Evolutionary conservation across 2,888 invertebrate genomes (phyloP).

Genomic region (Coelogynopora nodosa): DNA sequence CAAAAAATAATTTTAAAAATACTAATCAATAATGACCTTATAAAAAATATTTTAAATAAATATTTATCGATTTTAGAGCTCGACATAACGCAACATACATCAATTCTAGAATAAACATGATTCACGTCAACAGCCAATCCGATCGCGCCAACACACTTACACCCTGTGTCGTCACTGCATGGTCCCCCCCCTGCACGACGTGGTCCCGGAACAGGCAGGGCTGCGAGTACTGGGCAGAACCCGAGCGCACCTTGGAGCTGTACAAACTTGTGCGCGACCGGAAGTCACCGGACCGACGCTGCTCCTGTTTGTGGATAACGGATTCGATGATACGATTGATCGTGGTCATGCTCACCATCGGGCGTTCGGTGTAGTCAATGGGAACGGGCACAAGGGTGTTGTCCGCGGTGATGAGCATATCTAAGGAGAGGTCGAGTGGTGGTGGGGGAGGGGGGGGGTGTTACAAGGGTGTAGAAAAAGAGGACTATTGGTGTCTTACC

Average conservation of each 20-base stretch:
- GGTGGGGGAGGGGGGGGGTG: neutral
- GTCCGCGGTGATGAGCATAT: constrained; percentile 55
- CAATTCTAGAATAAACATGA: too few species aligned
- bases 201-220: neutral
- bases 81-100: too few species aligned
- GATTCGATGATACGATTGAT: constrained; percentile 38
- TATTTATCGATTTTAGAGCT: too few species aligned
- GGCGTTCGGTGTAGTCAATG: constrained; percentile 6
- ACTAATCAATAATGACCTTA: too few species aligned
- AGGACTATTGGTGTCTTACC: neutral
- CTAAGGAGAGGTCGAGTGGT: neutral
- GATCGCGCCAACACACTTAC: too few species aligned
- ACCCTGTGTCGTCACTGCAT: too few species aligned
- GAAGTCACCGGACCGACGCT: neutral
- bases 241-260: neutral
- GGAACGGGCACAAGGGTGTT: constrained; percentile 33
- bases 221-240: neutral
- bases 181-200: too few species aligned
- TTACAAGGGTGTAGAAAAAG: neutral
- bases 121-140: too few species aligned
- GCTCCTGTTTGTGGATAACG: constrained; percentile 19
- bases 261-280: neutral
- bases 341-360: constrained; percentile 37
- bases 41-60: too few species aligned
- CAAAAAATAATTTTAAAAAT: too few species aligned